Evolutionary conservation across 2,888 invertebrate species (phyloP), one percentile per base, ranked within the genome.

Genomic region (Orchestes rusci): DNA sequence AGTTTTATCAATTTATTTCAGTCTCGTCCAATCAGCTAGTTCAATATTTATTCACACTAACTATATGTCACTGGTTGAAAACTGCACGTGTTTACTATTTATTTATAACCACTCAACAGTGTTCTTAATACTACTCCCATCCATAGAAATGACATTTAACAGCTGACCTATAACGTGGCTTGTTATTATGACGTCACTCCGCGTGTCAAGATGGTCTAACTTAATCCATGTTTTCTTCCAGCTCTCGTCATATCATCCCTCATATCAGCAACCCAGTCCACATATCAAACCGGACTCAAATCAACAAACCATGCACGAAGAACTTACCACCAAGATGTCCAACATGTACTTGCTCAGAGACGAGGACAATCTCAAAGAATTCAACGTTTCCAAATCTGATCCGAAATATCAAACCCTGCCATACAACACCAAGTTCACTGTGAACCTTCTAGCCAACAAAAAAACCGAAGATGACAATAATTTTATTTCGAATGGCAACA

Each of bases 331-430:
- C 28, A 66, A 65, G 53, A 51, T 63, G 51, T 52, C 60, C 1
- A 62, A 61, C 46, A 37, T 54, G 15, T 58, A 55, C 39, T 37
- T 50, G 18, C 41, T 47, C 12, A 40, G 55, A 49, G 48, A 53
- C 33, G 64, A 59, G 16, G 77, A 78, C 58, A 73, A 72, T 53
- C 68, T 77, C 15, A 76, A 79, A 43, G 80, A 84, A 60, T 85
- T 87, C 62, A 78, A 79, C 48, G 79, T 85, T 17, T 86, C 82
- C 60, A 90, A 90, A 66, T 84, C 83, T 43, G 90, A 92, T 68
- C 89, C 84, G 30, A 94, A 89, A 70, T 92, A 88, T 72, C 91
- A 92, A 73, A 90, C 90, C 18, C 72, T 92, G 69, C 91, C 92
- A 57, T 87, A 89, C 70, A 92, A 83, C 65, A 88, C 85, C 27